Percentiles rank a stretch among this genome's conserved stretches.
phyloP scores from a whole-genome alignment of 2,888 invertebrate genomes.

The Troilus luridus region DNA sequence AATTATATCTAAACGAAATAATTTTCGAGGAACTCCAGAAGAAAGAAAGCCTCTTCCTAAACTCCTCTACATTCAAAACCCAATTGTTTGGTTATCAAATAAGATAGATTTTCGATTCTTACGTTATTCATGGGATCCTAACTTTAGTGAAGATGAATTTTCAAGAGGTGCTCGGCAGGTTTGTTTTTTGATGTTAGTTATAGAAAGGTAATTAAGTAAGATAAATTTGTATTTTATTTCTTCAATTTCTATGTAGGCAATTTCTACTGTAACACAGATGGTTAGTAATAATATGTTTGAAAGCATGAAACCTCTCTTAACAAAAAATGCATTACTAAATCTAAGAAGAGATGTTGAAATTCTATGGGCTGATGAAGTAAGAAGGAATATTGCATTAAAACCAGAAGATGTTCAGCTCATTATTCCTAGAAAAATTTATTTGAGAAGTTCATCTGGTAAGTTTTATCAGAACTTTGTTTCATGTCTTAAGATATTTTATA shows the following conservation, averaged over 20 bases:
- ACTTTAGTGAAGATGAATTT: constrained; percentile 64
- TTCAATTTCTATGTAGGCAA: constrained; percentile 57
- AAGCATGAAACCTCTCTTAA: constrained; percentile 62
- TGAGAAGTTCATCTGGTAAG: constrained; percentile 60
- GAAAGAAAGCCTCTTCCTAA: constrained; percentile 60
- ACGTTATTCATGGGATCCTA: constrained; percentile 61
- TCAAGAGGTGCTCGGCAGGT: constrained; percentile 63
- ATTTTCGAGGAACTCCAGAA: constrained; percentile 54
- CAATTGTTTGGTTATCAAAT: constrained; percentile 63
- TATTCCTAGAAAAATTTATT: constrained; percentile 63
- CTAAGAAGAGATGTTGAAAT: constrained; percentile 63
- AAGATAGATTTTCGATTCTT: constrained; percentile 64
- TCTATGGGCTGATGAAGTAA: constrained; percentile 64
- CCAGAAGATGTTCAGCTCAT: constrained; percentile 64
- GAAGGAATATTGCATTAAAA: constrained; percentile 62
- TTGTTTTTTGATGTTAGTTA: not conserved
- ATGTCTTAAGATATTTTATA: not conserved
- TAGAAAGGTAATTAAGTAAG: not conserved
- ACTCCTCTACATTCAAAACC: constrained; percentile 64
- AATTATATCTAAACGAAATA: constrained; percentile 51
- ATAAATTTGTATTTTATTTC: not conserved
- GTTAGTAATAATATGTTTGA: constrained; percentile 62
- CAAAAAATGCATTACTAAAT: constrained; percentile 62
- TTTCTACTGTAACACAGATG: constrained; percentile 62
- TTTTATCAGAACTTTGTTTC: not conserved